Evolutionary conservation across 2,113 vertebrate species (phyloP).

Genomic region (Probosciger aterrimus): DNA sequence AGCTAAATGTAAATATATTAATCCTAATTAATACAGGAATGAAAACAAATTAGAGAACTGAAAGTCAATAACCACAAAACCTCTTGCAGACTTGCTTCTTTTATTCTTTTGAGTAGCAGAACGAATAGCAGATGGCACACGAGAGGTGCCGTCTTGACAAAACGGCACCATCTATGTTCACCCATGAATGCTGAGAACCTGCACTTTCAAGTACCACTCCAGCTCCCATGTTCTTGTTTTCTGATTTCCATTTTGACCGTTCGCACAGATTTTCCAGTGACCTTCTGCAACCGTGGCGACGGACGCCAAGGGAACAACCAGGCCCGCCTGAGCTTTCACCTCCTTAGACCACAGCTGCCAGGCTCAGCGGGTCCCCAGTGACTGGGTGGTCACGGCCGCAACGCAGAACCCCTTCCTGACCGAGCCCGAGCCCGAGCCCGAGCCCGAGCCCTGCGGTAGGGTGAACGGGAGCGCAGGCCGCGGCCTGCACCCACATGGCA

Average conservation of each 20-base stretch:
- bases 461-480: background rate
- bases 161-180: background rate
- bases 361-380: accelerated
- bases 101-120: background rate
- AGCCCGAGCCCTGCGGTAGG: background rate
- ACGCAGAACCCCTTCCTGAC: background rate
- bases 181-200: background rate
- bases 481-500: background rate
- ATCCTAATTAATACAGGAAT: conserved; percentile 36
- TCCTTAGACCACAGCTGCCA: accelerated
- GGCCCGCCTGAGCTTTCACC: accelerated
- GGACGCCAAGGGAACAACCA: background rate
- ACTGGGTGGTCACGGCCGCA: background rate
- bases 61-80: background rate
- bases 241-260: background rate
- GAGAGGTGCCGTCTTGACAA: background rate
- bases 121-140: background rate
- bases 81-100: background rate
- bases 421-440: background rate
- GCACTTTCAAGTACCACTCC: background rate
- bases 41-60: conserved; percentile 43
- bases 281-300: background rate
- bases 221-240: background rate
- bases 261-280: background rate
- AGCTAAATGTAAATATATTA: conserved; percentile 33